Evolutionary conservation across 2,888 invertebrate species (phyloP).

Genomic region (Cephus nigrinus): DNA sequence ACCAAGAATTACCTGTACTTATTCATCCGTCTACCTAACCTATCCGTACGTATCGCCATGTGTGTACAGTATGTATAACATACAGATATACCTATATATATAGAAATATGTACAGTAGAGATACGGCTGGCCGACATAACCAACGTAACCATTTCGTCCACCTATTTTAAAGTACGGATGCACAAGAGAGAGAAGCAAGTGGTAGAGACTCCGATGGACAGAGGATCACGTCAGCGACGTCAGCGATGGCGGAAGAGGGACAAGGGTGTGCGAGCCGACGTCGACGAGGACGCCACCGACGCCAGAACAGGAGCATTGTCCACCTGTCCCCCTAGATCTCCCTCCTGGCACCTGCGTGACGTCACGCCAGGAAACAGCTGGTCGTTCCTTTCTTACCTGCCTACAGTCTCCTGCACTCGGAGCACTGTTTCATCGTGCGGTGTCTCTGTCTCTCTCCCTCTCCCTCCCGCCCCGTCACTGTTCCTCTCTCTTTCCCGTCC

Average conservation of each 20-base stretch:
- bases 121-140: background rate
- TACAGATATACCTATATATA: background rate
- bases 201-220: background rate
- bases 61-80: background rate
- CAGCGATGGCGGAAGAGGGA: background rate
- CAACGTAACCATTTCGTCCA: background rate
- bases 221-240: background rate
- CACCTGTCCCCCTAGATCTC: conserved; percentile 44
- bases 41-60: background rate
- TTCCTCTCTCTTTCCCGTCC: background rate
- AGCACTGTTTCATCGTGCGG: conserved; percentile 16
- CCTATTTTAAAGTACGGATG: background rate
- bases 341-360: conserved; percentile 52
- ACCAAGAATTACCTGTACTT: background rate
- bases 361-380: conserved; percentile 61
- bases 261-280: too few relatives aligned
- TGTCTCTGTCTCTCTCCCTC: conserved; percentile 7
- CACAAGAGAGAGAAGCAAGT: background rate
- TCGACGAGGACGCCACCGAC: background rate
- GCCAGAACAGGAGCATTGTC: conserved; percentile 46
- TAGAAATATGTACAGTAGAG: background rate
- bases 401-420: conserved; percentile 25
- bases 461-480: background rate
- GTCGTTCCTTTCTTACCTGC: conserved; percentile 44
- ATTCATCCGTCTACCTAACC: conserved; percentile 2